Percentiles rank a stretch among this genome's conserved stretches.
phyloP scores from a whole-genome alignment of 2,797 vertebrate genomes.

The Limosa lapponica region DNA sequence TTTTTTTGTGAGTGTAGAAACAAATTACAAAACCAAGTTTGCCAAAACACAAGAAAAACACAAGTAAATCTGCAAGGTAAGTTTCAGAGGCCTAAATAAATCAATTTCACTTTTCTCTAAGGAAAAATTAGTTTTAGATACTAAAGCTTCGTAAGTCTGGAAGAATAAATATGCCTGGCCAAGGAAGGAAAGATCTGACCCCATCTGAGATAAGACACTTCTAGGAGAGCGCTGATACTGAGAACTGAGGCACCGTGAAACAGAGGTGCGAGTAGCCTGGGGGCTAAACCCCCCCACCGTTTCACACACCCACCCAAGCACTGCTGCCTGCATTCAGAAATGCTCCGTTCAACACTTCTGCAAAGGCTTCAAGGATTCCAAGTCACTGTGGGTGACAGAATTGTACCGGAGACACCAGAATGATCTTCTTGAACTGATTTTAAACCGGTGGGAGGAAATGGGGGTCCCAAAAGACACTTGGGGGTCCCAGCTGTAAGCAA shows the following conservation, averaged over 20 bases:
- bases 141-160: background rate
- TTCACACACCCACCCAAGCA: accelerated
- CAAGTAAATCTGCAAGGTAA: background rate
- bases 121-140: background rate
- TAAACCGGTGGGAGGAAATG: accelerated
- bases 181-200: background rate
- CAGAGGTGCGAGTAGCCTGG: no score
- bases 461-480: accelerated
- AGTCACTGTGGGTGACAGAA: background rate
- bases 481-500: background rate
- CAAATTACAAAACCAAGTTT: background rate
- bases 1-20: background rate
- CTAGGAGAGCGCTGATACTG: background rate
- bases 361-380: background rate
- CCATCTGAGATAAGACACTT: background rate
- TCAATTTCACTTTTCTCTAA: background rate
- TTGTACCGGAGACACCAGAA: background rate
- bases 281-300: background rate
- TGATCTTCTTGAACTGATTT: background rate
- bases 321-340: background rate
- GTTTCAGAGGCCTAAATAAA: background rate
- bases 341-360: accelerated
- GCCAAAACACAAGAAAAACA: background rate
- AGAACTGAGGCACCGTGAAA: background rate
- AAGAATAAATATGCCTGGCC: background rate